Conservation (phyloP, 2,797 vertebrate species). For the Setipinna tenuifilis region DNA sequence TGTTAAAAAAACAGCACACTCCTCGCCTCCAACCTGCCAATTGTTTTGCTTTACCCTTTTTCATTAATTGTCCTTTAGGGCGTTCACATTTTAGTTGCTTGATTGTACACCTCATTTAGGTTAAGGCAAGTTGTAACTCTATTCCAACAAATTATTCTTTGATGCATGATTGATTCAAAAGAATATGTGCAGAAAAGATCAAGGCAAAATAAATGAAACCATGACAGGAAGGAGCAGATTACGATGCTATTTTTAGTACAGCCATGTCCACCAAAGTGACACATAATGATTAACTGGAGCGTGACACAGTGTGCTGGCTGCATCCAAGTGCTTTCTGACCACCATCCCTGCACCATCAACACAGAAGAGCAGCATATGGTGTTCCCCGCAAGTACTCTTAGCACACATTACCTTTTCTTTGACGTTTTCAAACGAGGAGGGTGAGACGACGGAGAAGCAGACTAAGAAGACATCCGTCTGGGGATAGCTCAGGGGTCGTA, state of each 20-base stretch:
- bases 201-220: background rate
- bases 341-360: background rate
- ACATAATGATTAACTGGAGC: background rate
- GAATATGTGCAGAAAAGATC: background rate
- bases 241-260: background rate
- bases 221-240: background rate
- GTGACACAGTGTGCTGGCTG: background rate
- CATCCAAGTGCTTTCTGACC: background rate
- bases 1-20: background rate
- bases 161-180: background rate
- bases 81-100: background rate
- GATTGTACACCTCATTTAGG: background rate
- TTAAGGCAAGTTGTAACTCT: background rate
- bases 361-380: background rate
- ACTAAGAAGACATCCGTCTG: slow-evolving; percentile 84
- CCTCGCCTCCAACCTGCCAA: background rate
- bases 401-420: slow-evolving; percentile 76
- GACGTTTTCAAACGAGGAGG: slow-evolving; percentile 85
- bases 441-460: slow-evolving; percentile 82
- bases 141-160: background rate
- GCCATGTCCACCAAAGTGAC: background rate
- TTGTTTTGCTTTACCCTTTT: background rate
- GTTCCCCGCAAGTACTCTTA: background rate
- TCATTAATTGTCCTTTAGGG: background rate
- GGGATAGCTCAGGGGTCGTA: slow-evolving; percentile 82